Percentiles rank a stretch among this genome's conserved stretches.
Evolutionary conservation across 2,888 invertebrate species (phyloP).

Genomic region (Eugnorisma glareosa): DNA sequence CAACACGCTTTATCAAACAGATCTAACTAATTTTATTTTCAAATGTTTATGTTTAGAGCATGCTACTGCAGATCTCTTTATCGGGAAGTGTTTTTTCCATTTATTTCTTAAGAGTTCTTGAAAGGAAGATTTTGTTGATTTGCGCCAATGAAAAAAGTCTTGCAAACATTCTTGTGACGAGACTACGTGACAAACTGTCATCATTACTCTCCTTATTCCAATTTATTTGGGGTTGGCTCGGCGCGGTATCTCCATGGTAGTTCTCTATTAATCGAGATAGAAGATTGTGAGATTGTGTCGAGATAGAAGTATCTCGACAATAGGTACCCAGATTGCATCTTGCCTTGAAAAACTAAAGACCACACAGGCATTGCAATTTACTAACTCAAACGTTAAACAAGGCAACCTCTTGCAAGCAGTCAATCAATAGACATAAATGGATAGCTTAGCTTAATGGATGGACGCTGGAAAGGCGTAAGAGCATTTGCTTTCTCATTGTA

Average conservation of each 20-base stretch:
- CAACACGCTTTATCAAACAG: not conserved
- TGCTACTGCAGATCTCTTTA: not conserved
- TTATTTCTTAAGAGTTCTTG: not conserved
- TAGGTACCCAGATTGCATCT: not conserved
- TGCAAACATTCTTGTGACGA: not conserved
- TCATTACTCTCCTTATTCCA: not conserved
- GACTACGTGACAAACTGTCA: not conserved
- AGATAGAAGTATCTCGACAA: too few species aligned
- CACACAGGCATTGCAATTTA: not conserved
- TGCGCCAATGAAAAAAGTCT: not conserved
- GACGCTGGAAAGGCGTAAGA: not conserved
- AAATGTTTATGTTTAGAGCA: not conserved
- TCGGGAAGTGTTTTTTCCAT: not conserved
- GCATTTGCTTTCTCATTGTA: not conserved
- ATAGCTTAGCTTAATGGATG: not conserved
- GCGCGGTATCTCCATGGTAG: not conserved
- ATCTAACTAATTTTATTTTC: constrained; percentile 8
- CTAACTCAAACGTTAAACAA: not conserved
- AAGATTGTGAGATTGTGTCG: too few species aligned
- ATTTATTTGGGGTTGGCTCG: not conserved
- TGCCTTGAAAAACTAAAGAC: not conserved
- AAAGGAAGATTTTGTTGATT: not conserved
- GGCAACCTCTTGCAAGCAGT: not conserved
- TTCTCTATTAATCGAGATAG: too few species aligned
- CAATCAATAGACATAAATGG: constrained; percentile 2